These are phyloP conservation scores for Mustela nigripes DNA, from an alignment of 2,113 vertebrate species.

Conservation along the genomic window DNA sequence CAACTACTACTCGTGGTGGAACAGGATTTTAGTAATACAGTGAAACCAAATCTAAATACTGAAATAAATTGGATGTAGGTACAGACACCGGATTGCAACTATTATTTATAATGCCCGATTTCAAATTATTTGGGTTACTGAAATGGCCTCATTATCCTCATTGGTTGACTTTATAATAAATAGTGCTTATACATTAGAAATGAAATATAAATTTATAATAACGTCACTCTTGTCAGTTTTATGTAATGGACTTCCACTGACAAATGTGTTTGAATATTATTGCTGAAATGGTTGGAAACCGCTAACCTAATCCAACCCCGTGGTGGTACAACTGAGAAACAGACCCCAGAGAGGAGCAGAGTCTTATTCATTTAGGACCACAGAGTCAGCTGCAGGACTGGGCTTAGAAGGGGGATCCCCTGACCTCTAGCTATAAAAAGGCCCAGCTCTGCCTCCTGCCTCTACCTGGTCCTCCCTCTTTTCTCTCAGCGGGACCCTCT, in stretches of 20 bases:
- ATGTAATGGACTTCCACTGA: conserved; percentile 45
- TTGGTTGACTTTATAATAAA: conserved; percentile 63
- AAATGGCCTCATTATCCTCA: conserved; percentile 53
- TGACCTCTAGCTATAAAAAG: background rate
- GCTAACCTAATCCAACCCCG: background rate
- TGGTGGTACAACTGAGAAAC: background rate
- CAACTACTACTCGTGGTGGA: background rate
- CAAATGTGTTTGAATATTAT: conserved; percentile 39
- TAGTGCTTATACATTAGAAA: conserved; percentile 51
- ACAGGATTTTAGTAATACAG: conserved; percentile 33
- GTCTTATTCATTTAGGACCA: background rate
- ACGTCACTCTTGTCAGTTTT: conserved; percentile 44
- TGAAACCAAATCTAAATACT: conserved; percentile 56
- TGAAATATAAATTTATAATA: conserved; percentile 62
- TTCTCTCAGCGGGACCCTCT: background rate
- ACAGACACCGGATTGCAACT: conserved; percentile 25
- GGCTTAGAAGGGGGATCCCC: background rate
- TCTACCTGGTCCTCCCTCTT: background rate
- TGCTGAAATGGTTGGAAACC: background rate
- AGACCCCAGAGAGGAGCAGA: background rate
- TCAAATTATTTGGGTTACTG: conserved; percentile 61
- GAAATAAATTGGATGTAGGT: conserved; percentile 66
- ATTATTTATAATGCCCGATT: conserved; percentile 54
- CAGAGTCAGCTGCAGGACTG: background rate
- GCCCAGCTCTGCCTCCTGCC: background rate